Evolutionary conservation across 2,888 invertebrate genomes (phyloP), one percentile per base, ranked within the genome.

Genomic region (Drosophila sordidula): DNA sequence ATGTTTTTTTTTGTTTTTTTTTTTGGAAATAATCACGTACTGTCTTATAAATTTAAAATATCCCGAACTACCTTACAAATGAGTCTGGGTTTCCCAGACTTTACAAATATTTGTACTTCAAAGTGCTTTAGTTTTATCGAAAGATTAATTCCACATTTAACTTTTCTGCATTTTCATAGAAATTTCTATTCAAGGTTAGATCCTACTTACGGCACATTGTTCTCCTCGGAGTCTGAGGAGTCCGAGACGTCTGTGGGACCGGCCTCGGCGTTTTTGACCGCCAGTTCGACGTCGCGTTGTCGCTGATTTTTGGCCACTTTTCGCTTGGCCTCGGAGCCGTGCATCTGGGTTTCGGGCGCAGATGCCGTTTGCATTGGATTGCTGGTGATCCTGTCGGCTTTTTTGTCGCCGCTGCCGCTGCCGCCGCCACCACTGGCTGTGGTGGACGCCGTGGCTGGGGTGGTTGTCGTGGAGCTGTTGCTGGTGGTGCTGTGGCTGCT

Each of bases 211-310:
- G 92, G 92, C 74, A 90, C 90, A 90, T 95, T 95, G 86, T 96
- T 96, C 12, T 93, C 94, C 75, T 96, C 97, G 63, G 96, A 96
- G 92, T 97, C 97, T 67, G 95, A 95, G 26, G 95, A 95, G 92
- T 96, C 96, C 6, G 96, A 96, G 92, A 95, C 94, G 93, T 97
- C 97, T 0, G 96, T 96, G 51, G 95, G 95, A 78, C 94, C 91
- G 26, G 90, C 75, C 63, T 92, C 91, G 5, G 51, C 57, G 50
- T 86, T 91, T 77, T 92, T 92, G 56, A 57, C 78, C 6, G 83
- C 68, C 41, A 77, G 70, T 55, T 91, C 91, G 32, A 89, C 91
- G 29, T 91, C 92, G 0, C 91, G 85, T 58, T 89, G 87, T 22
- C 92, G 79, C 56, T 80, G 89, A 56, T 85, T 91, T 78, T 92